Conservation (phyloP, 2,888 invertebrate species). For the Lasioglossum villosulum region DNA sequence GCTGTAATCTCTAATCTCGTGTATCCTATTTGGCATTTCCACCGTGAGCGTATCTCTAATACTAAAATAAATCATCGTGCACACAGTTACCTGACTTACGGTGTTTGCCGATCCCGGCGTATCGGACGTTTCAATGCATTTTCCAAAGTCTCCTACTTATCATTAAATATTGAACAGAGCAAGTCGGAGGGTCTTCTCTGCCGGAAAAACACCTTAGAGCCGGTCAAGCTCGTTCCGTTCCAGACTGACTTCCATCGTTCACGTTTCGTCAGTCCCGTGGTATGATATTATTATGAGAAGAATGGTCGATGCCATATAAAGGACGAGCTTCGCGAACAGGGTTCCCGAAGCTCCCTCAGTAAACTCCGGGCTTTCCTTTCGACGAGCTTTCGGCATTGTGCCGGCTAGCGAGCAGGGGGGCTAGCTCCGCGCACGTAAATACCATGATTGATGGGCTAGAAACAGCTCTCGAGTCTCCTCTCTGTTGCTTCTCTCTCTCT, state of each 20-base stretch:
- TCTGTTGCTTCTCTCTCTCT: slow-evolving; percentile 27
- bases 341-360: slow-evolving; percentile 65
- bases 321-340: slow-evolving; percentile 48
- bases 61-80: neutral
- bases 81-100: neutral
- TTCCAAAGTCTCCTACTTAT: neutral
- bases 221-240: slow-evolving; percentile 15
- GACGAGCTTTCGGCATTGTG: slow-evolving; percentile 73
- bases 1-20: neutral
- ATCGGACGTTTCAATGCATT: neutral
- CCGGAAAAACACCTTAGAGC: neutral
- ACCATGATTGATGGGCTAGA: slow-evolving; percentile 80
- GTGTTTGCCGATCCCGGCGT: neutral
- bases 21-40: neutral
- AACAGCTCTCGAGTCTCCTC: slow-evolving; percentile 72
- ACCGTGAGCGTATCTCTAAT: neutral
- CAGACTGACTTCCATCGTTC: slow-evolving; percentile 36
- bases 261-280: slow-evolving; percentile 23
- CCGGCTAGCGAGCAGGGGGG: slow-evolving; percentile 55
- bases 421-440: slow-evolving; percentile 71
- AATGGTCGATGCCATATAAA: slow-evolving; percentile 54
- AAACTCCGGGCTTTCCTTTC: slow-evolving; percentile 70
- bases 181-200: neutral
- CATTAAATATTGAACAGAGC: neutral
- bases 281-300: slow-evolving; percentile 66